phyloP scores from a whole-genome alignment of 1,140 invertebrate genomes.

The Penaeus chinensis region DNA sequence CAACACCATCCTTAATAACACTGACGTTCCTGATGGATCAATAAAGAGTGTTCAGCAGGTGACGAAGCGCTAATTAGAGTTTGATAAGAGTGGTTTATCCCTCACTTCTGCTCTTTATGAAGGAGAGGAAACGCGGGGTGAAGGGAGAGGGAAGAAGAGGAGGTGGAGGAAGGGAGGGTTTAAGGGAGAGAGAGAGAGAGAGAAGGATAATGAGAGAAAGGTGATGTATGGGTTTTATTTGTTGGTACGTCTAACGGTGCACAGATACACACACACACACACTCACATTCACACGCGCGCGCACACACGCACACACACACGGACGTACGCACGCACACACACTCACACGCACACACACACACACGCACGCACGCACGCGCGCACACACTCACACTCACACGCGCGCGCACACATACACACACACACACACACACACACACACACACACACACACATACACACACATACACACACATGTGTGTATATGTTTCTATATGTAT shows the following conservation, averaged over 20 bases:
- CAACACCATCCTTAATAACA: no score
- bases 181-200: not conserved
- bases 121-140: not conserved
- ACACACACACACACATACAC: not conserved
- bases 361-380: not conserved
- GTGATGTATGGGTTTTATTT: not conserved
- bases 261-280: not conserved
- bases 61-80: not conserved
- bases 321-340: not conserved
- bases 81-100: not conserved
- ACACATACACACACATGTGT: not conserved
- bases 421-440: not conserved
- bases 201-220: not conserved
- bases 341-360: conserved; percentile 8
- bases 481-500: conserved; percentile 18
- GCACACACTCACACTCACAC: conserved; percentile 1
- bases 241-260: not conserved
- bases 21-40: no score
- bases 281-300: not conserved
- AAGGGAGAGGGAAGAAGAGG: not conserved
- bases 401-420: not conserved
- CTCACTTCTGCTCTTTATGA: not conserved
- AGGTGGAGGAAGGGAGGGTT: not conserved
- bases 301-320: conserved; percentile 6
- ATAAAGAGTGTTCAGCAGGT: no score